Percentiles rank a stretch among this genome's conserved stretches.
These are phyloP conservation scores for Scartelaos histophorus DNA, from an alignment of 2,113 vertebrate genomes.

Conservation along the genomic window DNA sequence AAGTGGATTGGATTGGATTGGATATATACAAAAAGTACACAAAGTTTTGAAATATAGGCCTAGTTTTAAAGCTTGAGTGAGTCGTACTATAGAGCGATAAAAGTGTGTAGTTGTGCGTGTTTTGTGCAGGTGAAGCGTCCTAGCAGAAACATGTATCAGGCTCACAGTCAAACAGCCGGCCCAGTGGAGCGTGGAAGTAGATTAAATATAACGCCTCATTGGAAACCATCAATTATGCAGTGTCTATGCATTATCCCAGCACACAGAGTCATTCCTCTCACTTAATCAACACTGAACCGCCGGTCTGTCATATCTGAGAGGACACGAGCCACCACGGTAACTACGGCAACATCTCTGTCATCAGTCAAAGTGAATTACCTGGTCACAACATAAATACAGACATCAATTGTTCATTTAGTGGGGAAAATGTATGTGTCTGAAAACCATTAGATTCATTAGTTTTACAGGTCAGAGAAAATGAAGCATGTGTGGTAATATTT, in stretches of 20 bases:
- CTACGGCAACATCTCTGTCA: constrained; percentile 34
- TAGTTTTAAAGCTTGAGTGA: neutral
- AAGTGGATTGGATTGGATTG: no score
- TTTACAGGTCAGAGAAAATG: constrained; percentile 57
- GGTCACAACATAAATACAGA: constrained; percentile 27
- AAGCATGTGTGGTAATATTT: constrained; percentile 5
- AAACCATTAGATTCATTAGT: neutral
- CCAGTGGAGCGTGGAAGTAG: constrained; percentile 29
- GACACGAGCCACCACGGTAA: constrained; percentile 42
- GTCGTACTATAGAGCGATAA: neutral
- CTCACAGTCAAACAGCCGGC: constrained; percentile 9
- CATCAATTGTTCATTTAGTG: constrained; percentile 39
- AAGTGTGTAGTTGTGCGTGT: neutral
- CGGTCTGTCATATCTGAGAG: constrained; percentile 37
- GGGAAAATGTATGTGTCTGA: neutral
- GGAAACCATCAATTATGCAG: constrained; percentile 55
- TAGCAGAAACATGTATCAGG: constrained; percentile 6
- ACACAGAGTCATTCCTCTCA: constrained; percentile 35
- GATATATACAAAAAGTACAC: neutral
- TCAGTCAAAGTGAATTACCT: constrained; percentile 44
- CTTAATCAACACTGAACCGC: constrained; percentile 52
- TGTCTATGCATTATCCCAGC: constrained; percentile 46
- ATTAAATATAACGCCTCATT: constrained; percentile 48
- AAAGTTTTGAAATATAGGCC: neutral
- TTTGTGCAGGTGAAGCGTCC: constrained; percentile 4